A percentile compares a stretch with the other conserved stretches of the same genome.
These are phyloP conservation scores for Pelecanus crispus DNA, from an alignment of 2,113 vertebrate genomes.

Conservation along the genomic window DNA sequence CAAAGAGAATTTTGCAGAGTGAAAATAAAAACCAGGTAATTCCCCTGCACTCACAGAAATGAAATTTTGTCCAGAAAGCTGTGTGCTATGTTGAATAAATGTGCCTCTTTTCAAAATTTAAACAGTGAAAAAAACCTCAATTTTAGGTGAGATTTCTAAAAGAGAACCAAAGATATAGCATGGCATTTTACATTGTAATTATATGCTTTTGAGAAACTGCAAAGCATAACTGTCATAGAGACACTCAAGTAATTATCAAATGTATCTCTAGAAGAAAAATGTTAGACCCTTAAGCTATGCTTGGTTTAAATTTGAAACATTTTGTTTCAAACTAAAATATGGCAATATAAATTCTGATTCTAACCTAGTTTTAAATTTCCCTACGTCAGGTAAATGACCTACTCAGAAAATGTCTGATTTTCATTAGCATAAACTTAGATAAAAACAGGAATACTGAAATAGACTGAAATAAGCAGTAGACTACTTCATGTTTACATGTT, in stretches of 20 bases:
- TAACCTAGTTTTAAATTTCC: background rate
- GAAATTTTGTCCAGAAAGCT: background rate
- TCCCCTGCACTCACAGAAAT: background rate
- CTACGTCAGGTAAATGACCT: background rate
- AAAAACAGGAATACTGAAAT: background rate
- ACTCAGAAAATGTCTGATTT: background rate
- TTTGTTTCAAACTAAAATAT: background rate
- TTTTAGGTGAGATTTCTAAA: background rate
- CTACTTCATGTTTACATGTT: background rate
- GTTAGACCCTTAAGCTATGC: background rate
- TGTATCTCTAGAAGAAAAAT: background rate
- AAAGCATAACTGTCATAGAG: background rate
- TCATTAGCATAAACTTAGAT: background rate
- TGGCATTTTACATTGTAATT: background rate
- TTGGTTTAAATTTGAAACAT: background rate
- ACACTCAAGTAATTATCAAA: background rate
- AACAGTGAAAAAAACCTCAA: background rate
- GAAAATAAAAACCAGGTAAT: background rate
- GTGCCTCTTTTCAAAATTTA: background rate
- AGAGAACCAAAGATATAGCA: background rate
- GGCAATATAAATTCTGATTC: background rate
- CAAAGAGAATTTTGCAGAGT: background rate
- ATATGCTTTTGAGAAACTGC: background rate
- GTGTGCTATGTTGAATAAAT: background rate
- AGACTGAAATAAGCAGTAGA: background rate